Conservation (phyloP, 2,797 vertebrate species). For the Synanceia verrucosa region DNA sequence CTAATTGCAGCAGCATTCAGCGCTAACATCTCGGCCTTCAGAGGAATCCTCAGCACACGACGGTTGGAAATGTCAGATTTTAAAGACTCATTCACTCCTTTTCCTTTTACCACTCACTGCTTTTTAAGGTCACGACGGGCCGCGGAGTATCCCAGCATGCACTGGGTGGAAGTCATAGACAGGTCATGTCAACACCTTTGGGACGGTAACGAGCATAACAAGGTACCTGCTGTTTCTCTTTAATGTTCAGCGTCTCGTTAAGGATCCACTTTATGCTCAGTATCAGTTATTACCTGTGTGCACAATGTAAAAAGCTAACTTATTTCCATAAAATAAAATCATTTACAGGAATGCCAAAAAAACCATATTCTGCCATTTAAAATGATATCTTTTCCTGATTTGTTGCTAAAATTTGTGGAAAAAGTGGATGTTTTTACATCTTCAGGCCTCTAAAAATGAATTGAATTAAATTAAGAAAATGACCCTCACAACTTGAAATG, state of each 20-base stretch:
- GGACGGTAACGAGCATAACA: background rate
- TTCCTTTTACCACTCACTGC: background rate
- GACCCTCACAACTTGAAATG: background rate
- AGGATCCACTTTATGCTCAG: background rate
- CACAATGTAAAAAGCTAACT: background rate
- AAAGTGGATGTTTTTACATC: background rate
- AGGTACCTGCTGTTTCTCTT: background rate
- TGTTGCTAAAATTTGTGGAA: background rate
- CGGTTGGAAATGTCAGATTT: slow-evolving; percentile 38
- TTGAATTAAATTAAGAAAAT: background rate
- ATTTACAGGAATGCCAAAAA: background rate
- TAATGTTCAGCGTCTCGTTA: background rate
- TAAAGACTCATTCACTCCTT: slow-evolving; percentile 25
- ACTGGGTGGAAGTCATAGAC: slow-evolving; percentile 6
- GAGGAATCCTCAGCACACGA: slow-evolving; percentile 27
- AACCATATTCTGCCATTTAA: background rate
- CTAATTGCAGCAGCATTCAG: slow-evolving; percentile 37
- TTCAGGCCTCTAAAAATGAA: background rate
- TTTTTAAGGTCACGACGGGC: slow-evolving; percentile 3
- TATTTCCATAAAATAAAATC: background rate
- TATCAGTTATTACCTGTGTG: background rate
- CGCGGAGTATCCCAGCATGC: slow-evolving; percentile 33
- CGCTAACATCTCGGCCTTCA: background rate
- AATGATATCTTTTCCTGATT: background rate
- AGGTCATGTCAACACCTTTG: background rate